Evolutionary conservation across 2,113 vertebrate genomes (phyloP).

Genomic region (Triplophysa rosa): DNA sequence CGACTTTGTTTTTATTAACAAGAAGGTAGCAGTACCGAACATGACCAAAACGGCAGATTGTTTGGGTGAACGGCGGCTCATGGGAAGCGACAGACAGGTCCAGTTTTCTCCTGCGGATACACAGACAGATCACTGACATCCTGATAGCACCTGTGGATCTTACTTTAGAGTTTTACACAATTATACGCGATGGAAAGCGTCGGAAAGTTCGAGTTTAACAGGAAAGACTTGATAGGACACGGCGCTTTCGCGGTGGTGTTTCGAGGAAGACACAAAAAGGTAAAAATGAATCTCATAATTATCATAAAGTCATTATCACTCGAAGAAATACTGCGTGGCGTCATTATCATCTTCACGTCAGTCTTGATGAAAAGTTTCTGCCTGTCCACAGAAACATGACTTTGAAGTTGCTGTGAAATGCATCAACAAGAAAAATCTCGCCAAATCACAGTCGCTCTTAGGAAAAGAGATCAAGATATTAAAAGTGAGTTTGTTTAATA

Average conservation of each 20-base stretch:
- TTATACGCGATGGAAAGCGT: constrained; percentile 82
- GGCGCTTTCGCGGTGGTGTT: constrained; percentile 97
- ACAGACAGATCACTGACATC: constrained; percentile 49
- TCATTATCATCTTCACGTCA: background rate
- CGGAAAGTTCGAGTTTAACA: constrained; percentile 93
- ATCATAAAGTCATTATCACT: background rate
- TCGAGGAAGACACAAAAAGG: constrained; percentile 93
- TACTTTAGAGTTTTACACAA: background rate
- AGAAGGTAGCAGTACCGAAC: constrained; percentile 49
- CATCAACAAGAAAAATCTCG: constrained; percentile 95
- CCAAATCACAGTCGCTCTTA: constrained; percentile 89
- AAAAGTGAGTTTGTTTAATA: constrained; percentile 78
- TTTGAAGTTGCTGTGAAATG: constrained; percentile 95
- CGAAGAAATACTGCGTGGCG: background rate
- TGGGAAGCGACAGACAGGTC: constrained; percentile 67
- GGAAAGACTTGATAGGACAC: constrained; percentile 93
- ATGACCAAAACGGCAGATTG: constrained; percentile 58
- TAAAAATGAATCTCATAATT: constrained; percentile 56
- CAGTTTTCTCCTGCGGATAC: constrained; percentile 58
- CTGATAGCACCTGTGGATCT: constrained; percentile 45
- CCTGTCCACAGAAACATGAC: constrained; percentile 81
- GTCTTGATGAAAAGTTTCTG: background rate
- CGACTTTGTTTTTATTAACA: background rate
- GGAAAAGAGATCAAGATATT: constrained; percentile 97
- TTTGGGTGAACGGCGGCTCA: constrained; percentile 66